phyloP scores from a whole-genome alignment of 2,113 vertebrate genomes.

The Caranx melampygus region DNA sequence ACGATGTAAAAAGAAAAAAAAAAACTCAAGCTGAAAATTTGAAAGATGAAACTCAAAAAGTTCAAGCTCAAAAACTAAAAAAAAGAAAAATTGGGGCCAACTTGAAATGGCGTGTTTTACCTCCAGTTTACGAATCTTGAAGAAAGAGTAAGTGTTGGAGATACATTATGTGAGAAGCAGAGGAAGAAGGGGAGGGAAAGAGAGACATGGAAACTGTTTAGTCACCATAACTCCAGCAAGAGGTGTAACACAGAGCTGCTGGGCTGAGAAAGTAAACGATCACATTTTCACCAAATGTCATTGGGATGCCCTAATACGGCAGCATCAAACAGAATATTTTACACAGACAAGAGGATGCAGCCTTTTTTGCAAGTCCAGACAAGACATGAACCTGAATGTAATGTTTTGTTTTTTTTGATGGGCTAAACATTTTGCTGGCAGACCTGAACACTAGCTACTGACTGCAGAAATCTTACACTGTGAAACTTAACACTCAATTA shows the following conservation, averaged over 20 bases:
- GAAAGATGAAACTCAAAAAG: constrained; percentile 19
- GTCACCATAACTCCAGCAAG: constrained; percentile 53
- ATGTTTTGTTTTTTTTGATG: not conserved
- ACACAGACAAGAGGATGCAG: not conserved
- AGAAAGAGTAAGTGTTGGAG: constrained; percentile 78
- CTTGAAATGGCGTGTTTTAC: constrained; percentile 79
- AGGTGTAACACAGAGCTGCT: constrained; percentile 22
- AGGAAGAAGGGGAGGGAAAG: constrained; percentile 77
- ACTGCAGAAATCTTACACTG: not conserved
- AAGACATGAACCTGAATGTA: not conserved
- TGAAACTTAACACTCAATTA: not conserved
- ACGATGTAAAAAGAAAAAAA: not conserved
- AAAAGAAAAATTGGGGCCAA: constrained; percentile 26
- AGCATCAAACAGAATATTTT: not conserved
- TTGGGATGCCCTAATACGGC: not conserved
- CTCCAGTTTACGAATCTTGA: constrained; percentile 89
- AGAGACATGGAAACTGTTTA: constrained; percentile 80
- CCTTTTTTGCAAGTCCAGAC: not conserved
- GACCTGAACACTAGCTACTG: not conserved
- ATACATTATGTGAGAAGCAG: constrained; percentile 49
- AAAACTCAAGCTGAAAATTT: not conserved
- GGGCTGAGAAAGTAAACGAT: constrained; percentile 8
- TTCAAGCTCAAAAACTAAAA: not conserved
- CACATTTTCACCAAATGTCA: not conserved
- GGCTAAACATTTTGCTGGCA: not conserved